Base-by-base conservation (phyloP, 2,888 invertebrate species). In the Drosophila borealis region DNA sequence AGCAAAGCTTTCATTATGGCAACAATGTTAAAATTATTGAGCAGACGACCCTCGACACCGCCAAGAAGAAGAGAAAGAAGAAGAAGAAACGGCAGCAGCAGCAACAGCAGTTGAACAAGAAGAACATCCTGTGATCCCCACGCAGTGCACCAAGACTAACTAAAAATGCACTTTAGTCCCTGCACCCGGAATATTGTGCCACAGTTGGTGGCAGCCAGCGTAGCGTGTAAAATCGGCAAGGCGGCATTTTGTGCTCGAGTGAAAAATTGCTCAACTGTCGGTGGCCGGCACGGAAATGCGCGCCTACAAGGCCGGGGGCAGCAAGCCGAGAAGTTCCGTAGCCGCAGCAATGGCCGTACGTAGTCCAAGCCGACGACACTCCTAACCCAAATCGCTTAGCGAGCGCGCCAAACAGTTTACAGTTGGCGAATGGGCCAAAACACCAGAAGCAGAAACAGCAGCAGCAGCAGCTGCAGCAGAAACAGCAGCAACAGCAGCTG, bases 1-100 rank as follows among this genome's bases (percentile, higher is more conserved):
- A 90, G 91, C 86, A 91, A 89, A 89, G 89, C 91, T 89, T 91
- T 90, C 91, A 90, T 91, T 90, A 90, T 81, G 83, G 83, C 79
- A 88, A 90, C 91, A 90, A 91, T 89, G 90, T 90, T 89, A 77
- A 89, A 90, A 90, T 90, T 90, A 91, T 90, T 90, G 86, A 83
- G 82, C 81, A 88, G 74, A 85, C 68, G 72, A 70, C 80, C 70
- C 70, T 54, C 70, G 63, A 64, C 57, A 70, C 62, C 48, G 53
- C 5, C 36, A 61, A 53, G 45, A 39, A 55, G 17, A 50, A 50
- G 13, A 8, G 46, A 42, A 50, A 34, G 68, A 48, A 50, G n/a
- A 41, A 34, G 33, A 4, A 39, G 13, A 14, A 11, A 56, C 13
- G 33, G 14, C 13, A 17, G 13, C 39, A 42, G 14, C 13, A 36